Evolutionary conservation across 2,113 vertebrate genomes (phyloP).

Genomic region (Sarotherodon lohbergeri): DNA sequence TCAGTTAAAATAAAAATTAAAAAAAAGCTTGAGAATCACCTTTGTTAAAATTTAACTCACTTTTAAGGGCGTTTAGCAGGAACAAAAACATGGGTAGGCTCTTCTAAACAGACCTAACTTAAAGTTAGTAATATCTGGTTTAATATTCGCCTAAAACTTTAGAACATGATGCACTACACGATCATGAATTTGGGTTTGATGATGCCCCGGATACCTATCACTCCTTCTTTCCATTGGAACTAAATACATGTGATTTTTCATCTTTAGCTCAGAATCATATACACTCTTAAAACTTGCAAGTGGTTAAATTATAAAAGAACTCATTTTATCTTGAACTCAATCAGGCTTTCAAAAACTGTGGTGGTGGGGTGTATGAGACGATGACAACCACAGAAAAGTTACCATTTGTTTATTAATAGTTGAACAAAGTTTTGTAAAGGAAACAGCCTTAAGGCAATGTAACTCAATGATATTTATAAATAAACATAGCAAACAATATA

Average conservation of each 20-base stretch:
- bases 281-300: neutral
- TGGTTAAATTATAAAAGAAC: neutral
- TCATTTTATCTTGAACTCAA: neutral
- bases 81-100: neutral
- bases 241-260: neutral
- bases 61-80: neutral
- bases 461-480: neutral
- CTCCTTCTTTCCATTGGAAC: neutral
- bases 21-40: neutral
- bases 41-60: neutral
- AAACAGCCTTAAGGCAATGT: neutral
- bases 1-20: neutral
- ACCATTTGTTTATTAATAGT: neutral
- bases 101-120: neutral
- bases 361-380: neutral
- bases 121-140: neutral
- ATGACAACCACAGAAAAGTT: neutral
- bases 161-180: neutral
- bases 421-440: neutral
- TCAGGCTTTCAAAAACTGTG: neutral
- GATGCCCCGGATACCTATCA: neutral
- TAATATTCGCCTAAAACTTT: neutral
- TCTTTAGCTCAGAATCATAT: neutral
- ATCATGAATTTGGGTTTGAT: neutral
- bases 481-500: neutral